A percentile compares a stretch with the other conserved stretches of the same genome.
Evolutionary conservation across 2,888 invertebrate species (phyloP).

Genomic region (Eupithecia tripunctaria): DNA sequence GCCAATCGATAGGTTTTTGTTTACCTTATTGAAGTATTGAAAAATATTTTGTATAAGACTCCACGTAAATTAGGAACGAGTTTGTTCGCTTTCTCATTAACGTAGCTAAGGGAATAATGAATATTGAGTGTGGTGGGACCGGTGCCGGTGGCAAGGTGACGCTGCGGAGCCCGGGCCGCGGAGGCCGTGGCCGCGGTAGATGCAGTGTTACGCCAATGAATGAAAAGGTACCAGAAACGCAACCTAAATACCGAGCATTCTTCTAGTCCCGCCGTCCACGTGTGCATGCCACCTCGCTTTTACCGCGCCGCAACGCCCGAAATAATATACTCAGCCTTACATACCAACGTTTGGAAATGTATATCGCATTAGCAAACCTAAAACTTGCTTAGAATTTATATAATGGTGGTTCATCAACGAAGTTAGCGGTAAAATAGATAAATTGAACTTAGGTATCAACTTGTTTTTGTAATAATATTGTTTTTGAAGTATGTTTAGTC

Average conservation of each 20-base stretch:
- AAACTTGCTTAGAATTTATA: slow-evolving; percentile 48
- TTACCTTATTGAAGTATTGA: slow-evolving; percentile 47
- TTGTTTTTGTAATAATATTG: neutral
- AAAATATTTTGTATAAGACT: slow-evolving; percentile 44
- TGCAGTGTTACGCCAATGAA: slow-evolving; percentile 81
- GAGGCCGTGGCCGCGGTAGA: slow-evolving; percentile 51
- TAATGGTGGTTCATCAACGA: neutral
- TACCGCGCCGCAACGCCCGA: slow-evolving; percentile 70
- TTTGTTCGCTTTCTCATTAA: slow-evolving; percentile 66
- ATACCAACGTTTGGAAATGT: slow-evolving; percentile 68
- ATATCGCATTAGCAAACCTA: slow-evolving; percentile 68
- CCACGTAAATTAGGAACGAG: slow-evolving; percentile 57
- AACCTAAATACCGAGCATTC: slow-evolving; percentile 83
- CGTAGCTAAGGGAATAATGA: slow-evolving; percentile 64
- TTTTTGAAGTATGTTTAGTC: slow-evolving; percentile 2
- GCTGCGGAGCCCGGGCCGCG: slow-evolving; percentile 29
- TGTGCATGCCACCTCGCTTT: slow-evolving; percentile 74
- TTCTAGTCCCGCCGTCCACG: slow-evolving; percentile 73
- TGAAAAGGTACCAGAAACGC: slow-evolving; percentile 82
- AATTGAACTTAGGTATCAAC: neutral
- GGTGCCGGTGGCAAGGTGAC: slow-evolving; percentile 43
- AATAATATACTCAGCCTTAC: slow-evolving; percentile 74
- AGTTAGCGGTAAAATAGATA: neutral
- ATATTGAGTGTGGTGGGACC: slow-evolving; percentile 59
- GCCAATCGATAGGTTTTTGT: slow-evolving; percentile 47